Conservation (phyloP, 1,140 invertebrate genomes). For the Papilio helenus region DNA sequence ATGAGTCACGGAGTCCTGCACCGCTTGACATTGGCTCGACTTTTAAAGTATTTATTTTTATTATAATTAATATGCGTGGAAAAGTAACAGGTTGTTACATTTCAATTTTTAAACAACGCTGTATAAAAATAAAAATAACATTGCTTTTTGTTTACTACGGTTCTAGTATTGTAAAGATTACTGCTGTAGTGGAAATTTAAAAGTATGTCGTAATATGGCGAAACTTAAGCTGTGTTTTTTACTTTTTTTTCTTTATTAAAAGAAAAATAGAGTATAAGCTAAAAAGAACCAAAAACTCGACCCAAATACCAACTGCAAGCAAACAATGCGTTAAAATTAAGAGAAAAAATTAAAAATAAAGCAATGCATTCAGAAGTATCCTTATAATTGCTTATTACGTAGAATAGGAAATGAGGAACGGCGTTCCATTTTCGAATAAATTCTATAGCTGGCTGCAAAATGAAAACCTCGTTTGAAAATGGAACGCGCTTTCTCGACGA, state of each 20-base stretch:
- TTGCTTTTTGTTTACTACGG: too few relatives aligned
- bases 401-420: constrained; percentile 21
- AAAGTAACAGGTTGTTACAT: background rate
- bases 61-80: background rate
- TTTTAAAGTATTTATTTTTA: constrained; percentile 11
- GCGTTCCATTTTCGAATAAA: constrained; percentile 35
- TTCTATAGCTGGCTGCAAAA: constrained; percentile 31
- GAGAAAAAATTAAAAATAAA: constrained; percentile 26
- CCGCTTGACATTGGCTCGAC: constrained; percentile 42
- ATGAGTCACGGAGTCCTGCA: constrained; percentile 24
- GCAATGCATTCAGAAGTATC: constrained; percentile 25
- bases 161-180: too few relatives aligned
- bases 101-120: background rate
- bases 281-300: background rate
- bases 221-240: too few relatives aligned
- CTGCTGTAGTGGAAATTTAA: too few relatives aligned
- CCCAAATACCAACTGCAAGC: background rate
- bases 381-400: constrained; percentile 31
- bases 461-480: constrained; percentile 28
- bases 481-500: constrained; percentile 7
- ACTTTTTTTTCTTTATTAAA: background rate
- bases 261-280: background rate
- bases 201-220: too few relatives aligned
- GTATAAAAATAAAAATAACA: too few relatives aligned
- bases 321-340: constrained; percentile 30